Conservation (phyloP, 2,888 invertebrate species). For the Sthenelais limicola region DNA sequence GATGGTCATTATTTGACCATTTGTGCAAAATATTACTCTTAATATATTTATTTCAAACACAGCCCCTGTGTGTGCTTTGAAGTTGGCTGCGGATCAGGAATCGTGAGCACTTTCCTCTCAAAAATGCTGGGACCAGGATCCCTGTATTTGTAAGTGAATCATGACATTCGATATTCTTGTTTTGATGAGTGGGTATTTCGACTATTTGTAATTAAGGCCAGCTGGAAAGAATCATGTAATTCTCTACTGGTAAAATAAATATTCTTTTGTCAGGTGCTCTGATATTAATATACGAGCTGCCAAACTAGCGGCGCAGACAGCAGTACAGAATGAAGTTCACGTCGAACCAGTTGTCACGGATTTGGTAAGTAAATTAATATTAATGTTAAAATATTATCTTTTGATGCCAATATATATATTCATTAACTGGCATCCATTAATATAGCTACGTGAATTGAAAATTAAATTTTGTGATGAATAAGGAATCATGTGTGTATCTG, state of each 20-base stretch:
- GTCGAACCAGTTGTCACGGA: slow-evolving; percentile 72
- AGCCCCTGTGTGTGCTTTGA: slow-evolving; percentile 83
- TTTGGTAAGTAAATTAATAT: slow-evolving; percentile 59
- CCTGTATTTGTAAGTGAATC: too few relatives aligned
- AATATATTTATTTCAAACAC: slow-evolving; percentile 50
- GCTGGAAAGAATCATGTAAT: too few relatives aligned
- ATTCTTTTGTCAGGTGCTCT: slow-evolving; percentile 70
- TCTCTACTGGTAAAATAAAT: too few relatives aligned
- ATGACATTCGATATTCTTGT: too few relatives aligned
- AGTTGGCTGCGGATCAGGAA: slow-evolving; percentile 92
- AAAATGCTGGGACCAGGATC: slow-evolving; percentile 75
- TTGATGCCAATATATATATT: neutral
- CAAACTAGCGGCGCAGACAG: slow-evolving; percentile 80
- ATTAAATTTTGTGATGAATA: too few relatives aligned
- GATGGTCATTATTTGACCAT: neutral
- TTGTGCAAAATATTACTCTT: neutral
- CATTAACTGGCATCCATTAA: too few relatives aligned
- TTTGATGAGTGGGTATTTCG: too few relatives aligned
- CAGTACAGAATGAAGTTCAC: slow-evolving; percentile 78
- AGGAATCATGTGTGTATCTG: too few relatives aligned
- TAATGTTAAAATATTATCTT: neutral
- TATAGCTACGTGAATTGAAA: too few relatives aligned
- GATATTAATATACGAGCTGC: slow-evolving; percentile 91
- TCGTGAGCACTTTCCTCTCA: slow-evolving; percentile 88
- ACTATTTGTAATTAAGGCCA: too few relatives aligned